A percentile compares a stretch with the other conserved stretches of the same genome.
These are phyloP conservation scores for Himantopus leucocephalus DNA, from an alignment of 2,113 vertebrate species.

Conservation along the genomic window DNA sequence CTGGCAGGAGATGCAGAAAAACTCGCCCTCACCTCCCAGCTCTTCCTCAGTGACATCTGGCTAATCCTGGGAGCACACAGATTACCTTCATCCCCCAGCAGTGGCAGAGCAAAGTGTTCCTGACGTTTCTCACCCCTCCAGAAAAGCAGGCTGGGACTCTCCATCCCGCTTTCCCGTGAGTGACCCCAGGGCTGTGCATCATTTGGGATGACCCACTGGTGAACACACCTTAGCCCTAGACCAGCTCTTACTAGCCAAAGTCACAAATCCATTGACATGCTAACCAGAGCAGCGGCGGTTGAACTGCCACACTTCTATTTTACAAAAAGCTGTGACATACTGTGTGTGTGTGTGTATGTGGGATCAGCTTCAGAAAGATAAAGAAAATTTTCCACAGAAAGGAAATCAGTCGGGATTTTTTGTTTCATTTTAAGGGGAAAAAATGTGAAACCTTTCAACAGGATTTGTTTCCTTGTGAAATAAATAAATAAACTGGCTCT, in stretches of 20 bases:
- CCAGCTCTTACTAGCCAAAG: not conserved
- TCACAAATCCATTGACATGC: not conserved
- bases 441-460: not conserved
- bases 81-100: not conserved
- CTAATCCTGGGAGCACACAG: not conserved
- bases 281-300: not conserved
- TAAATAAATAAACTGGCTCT: not conserved
- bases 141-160: not conserved
- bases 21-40: not conserved
- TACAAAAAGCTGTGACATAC: not conserved
- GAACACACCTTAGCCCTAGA: not conserved
- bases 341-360: accelerated
- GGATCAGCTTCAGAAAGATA: not conserved
- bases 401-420: not conserved
- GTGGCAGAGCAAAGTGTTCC: not conserved
- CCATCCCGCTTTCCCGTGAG: not conserved
- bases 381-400: not conserved
- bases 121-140: not conserved
- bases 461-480: not conserved
- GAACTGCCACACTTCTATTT: not conserved
- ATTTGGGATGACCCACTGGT: not conserved
- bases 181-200: not conserved
- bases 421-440: not conserved
- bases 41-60: not conserved
- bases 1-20: constrained; percentile 26